phyloP scores from a whole-genome alignment of 1,140 invertebrate genomes.

The Drosophila pallidifrons region DNA sequence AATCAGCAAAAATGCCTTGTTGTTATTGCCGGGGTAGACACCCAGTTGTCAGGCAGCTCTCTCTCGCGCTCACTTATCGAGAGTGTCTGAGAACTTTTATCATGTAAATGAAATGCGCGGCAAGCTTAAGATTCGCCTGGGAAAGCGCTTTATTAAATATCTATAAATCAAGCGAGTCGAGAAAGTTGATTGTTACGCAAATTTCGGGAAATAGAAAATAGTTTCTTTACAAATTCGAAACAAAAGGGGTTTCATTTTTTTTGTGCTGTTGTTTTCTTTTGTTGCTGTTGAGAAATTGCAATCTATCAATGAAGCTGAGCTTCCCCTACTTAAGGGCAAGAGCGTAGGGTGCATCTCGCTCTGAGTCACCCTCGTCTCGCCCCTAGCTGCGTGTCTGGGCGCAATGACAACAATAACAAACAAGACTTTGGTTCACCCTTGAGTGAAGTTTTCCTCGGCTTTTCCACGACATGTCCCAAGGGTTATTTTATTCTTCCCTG shows the following conservation, averaged over 20 bases:
- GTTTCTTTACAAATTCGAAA: slow-evolving; percentile 45
- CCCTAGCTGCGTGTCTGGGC: background rate
- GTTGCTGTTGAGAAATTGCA: slow-evolving; percentile 60
- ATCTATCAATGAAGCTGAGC: slow-evolving; percentile 77
- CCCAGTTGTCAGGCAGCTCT: slow-evolving; percentile 25
- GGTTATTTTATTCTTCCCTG: slow-evolving; percentile 34
- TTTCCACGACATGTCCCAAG: slow-evolving; percentile 58
- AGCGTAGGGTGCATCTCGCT: slow-evolving; percentile 11
- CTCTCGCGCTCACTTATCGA: background rate
- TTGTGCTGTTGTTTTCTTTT: too few species aligned
- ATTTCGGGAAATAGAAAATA: slow-evolving; percentile 39
- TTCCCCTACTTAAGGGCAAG: background rate
- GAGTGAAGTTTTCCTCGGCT: slow-evolving; percentile 50
- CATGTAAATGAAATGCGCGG: slow-evolving; percentile 32
- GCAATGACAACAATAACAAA: slow-evolving; percentile 54
- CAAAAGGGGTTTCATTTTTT: slow-evolving; percentile 57
- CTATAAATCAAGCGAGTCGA: slow-evolving; percentile 68
- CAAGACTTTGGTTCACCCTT: slow-evolving; percentile 52
- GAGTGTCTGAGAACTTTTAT: slow-evolving; percentile 23
- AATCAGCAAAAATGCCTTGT: slow-evolving; percentile 59
- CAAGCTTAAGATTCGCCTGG: slow-evolving; percentile 38
- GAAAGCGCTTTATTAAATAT: slow-evolving; percentile 77
- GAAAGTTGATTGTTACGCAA: slow-evolving; percentile 75
- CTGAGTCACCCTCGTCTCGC: background rate
- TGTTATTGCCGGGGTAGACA: slow-evolving; percentile 64